Evolutionary conservation across 2,888 invertebrate genomes (phyloP).

Genomic region (Azorinus chamasolen): DNA sequence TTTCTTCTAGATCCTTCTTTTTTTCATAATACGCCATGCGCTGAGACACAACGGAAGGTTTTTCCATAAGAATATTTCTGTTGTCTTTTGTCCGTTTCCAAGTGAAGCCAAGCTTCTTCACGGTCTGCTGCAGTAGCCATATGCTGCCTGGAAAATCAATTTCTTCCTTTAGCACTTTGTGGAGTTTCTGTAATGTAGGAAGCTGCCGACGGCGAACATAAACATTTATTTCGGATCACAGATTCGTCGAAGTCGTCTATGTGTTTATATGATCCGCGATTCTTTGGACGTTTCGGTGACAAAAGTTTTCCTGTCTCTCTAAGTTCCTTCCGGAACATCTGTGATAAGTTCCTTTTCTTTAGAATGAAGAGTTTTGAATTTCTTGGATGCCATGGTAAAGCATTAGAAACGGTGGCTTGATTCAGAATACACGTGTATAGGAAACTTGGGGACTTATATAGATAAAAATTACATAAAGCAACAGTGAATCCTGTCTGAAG

Average conservation of each 20-base stretch:
- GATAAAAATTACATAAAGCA: too few species aligned
- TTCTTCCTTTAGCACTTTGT: neutral
- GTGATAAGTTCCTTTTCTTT: too few species aligned
- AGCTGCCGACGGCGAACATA: conserved; percentile 19
- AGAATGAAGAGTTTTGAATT: too few species aligned
- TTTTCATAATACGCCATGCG: conserved; percentile 15
- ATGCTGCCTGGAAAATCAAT: conserved; percentile 22
- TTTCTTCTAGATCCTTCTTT: conserved; percentile 24
- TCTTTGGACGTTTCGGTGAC: neutral
- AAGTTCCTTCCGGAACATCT: neutral
- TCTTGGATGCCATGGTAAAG: too few species aligned
- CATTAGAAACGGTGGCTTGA: too few species aligned
- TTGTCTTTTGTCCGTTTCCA: conserved; percentile 28
- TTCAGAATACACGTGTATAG: too few species aligned
- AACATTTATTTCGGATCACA: conserved; percentile 15
- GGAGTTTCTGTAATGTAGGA: conserved; percentile 8
- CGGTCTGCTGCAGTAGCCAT: neutral
- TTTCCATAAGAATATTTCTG: conserved; percentile 29
- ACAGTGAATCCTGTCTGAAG: too few species aligned
- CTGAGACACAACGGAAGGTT: conserved; percentile 6
- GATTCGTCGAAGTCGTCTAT: conserved; percentile 22
- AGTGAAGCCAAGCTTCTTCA: conserved; percentile 10
- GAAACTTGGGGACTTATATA: too few species aligned
- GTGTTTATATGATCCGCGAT: neutral
- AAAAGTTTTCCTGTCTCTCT: neutral